These are phyloP conservation scores for Apomyelois bistriatella DNA, from an alignment of 2,888 invertebrate genomes.

Conservation along the genomic window DNA sequence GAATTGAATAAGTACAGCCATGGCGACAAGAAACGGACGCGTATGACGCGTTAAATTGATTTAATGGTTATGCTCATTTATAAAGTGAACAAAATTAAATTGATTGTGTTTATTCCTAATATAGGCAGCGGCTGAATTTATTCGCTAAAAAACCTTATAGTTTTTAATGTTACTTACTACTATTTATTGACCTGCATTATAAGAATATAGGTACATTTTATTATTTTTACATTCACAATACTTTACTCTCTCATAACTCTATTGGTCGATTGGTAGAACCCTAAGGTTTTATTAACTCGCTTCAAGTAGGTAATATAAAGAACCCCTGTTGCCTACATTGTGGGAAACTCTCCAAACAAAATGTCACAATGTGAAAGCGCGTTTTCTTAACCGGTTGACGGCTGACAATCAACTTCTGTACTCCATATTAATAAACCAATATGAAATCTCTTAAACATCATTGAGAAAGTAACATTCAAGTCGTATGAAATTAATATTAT, in stretches of 20 bases:
- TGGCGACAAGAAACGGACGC: background rate
- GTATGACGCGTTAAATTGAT: background rate
- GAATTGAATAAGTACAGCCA: conserved; percentile 9
- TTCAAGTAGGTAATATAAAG: no score
- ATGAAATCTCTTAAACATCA: background rate
- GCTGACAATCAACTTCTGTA: conserved; percentile 28
- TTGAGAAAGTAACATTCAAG: background rate
- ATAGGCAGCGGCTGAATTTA: no score
- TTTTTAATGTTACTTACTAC: no score
- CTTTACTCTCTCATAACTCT: no score
- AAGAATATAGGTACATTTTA: no score
- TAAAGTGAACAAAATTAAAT: no score
- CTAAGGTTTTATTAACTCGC: no score
- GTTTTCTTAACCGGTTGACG: conserved; percentile 61
- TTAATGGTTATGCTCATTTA: background rate
- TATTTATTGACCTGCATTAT: no score
- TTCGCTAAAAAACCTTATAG: no score
- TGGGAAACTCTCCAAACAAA: conserved; percentile 42
- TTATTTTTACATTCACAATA: no score
- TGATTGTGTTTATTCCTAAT: no score
- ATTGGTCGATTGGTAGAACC: no score
- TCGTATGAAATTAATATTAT: background rate
- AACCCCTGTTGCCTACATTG: conserved; percentile 15
- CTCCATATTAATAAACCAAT: conserved; percentile 19
- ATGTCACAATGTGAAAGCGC: conserved; percentile 57